A percentile compares a stretch with the other conserved stretches of the same genome.
Conservation (phyloP, 2,113 vertebrate species). For the Colistium nudipinnis region DNA sequence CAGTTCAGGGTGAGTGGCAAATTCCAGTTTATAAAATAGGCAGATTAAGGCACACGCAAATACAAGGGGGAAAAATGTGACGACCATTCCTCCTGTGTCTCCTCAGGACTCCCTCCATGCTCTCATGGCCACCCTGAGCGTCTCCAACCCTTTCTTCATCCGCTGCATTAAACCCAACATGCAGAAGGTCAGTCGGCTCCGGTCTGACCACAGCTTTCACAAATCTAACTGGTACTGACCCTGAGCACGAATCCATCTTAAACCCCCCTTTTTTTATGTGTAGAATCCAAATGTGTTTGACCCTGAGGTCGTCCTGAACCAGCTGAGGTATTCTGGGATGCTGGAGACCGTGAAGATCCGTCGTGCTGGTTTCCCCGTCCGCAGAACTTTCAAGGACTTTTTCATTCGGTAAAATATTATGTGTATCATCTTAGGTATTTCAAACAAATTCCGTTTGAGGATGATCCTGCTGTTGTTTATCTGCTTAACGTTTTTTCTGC, state of each 20-base stretch:
- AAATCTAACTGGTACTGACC: neutral
- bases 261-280: neutral
- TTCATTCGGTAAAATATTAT: constrained; percentile 79
- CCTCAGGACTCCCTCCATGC: constrained; percentile 91
- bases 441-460: neutral
- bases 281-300: constrained; percentile 86
- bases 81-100: constrained; percentile 1
- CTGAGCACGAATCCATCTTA: neutral
- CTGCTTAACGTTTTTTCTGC: constrained; percentile 28
- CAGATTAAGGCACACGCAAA: neutral
- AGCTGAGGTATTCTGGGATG: constrained; percentile 93
- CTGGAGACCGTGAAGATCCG: constrained; percentile 93
- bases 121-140: constrained; percentile 90
- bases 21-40: neutral
- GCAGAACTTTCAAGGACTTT: constrained; percentile 90
- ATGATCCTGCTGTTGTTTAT: neutral
- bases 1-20: constrained; percentile 89
- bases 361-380: constrained; percentile 90
- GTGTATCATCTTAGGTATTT: neutral
- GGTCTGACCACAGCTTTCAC: neutral
- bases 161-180: constrained; percentile 95
- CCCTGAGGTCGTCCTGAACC: constrained; percentile 90
- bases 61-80: too few relatives aligned
- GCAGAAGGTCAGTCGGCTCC: constrained; percentile 82
- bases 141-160: constrained; percentile 93